Evolutionary conservation across 2,113 vertebrate genomes (phyloP), one percentile per base, ranked within the genome.

Genomic region (Pelecanoides urinatrix): DNA sequence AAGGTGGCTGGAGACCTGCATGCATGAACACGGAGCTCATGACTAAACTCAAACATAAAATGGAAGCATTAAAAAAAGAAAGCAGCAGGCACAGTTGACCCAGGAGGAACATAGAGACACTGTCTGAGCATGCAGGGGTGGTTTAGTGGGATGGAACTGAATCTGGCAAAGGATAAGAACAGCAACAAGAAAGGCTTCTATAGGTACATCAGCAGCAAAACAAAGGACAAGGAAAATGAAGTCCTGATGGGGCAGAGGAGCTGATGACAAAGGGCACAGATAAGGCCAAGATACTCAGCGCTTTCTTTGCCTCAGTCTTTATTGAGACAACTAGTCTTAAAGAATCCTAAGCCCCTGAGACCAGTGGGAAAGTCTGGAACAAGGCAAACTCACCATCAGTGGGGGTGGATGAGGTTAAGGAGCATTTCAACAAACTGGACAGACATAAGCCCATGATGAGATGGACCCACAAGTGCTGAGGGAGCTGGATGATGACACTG

Each of bases 221-320:
- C 3, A 3, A 62, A 75, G 42, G 45, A 25, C 26, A 50, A 44
- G 27, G 49, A 65, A 80, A 70, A 80, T 7, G 9, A 11, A 71
- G 56, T 34, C 56, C 27, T 55, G 11, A 53, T 53, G 10, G 38
- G 26, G 53, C 30, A 86, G 23, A 44, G 9, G 2, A 76, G 36
- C 40, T 30, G 25, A 80, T n/a, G 14, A 50, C 50, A 88, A 71
- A 49, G 15, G 32, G 72, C 52, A 42, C 20, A 34, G 17, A 32
- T 62, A 50, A 90, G 26, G 11, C 19, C 2, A 6, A 55, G 10
- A 10, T 29, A 40, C 10, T 62, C 2, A 0, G 13, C 32, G 13
- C 59, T 50, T 58, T 52, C 55, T 78, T 90, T 58, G 49, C 19
- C 38, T 82, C 14, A 30, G 30, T 26, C 34, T 70, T 62, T 19